Evolutionary conservation across 2,888 invertebrate genomes (phyloP), one percentile per base, ranked within the genome.

Genomic region (Bembecia ichneumoniformis): DNA sequence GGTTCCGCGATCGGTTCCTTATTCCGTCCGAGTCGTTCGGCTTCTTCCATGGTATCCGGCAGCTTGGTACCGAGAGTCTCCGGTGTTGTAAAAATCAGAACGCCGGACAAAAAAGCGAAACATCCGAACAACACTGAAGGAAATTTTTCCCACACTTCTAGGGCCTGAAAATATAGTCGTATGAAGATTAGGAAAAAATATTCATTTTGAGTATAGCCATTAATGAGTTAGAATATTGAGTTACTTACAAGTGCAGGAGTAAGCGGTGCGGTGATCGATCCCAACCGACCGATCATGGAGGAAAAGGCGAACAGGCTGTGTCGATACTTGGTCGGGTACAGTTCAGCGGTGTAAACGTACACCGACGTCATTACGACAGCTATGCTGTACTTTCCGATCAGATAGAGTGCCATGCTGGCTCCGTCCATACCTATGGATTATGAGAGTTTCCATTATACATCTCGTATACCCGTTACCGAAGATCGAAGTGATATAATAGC

Each of bases 281-380:
- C 92, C 16, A 91, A 77, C 5, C 92, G 79, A 2, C 92, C 92
- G 52, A 91, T 82, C 89, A 91, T 92, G 2, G 91, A 92, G 54
- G 91, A 90, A 60, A 89, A 89, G 2, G 90, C 91, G 68, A 92
- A 89, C 55, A 92, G 77, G 34, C 89, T 90, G 68, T 92, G 91
- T 14, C 92, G 71, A 62, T 91, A 80, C 58, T 88, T 88, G 13
- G 92, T 92, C 13, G 92, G 92, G 70, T 90, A 92, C 64, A 92
- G 77, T 73, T 92, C 92, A 5, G 91, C 89, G 0, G 92, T 91
- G 67, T 91, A 90, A 57, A 92, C 88, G 69, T 92, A 92, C 52
- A 90, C 78, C 3, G 90, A 88, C 20, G 90, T 89, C 77, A 91
- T 91, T 47, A 92, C 90, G 54, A 89, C 83, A 1, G 92, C 91